Base-by-base conservation (phyloP, 2,888 invertebrate species). In the Leucoma salicis region DNA sequence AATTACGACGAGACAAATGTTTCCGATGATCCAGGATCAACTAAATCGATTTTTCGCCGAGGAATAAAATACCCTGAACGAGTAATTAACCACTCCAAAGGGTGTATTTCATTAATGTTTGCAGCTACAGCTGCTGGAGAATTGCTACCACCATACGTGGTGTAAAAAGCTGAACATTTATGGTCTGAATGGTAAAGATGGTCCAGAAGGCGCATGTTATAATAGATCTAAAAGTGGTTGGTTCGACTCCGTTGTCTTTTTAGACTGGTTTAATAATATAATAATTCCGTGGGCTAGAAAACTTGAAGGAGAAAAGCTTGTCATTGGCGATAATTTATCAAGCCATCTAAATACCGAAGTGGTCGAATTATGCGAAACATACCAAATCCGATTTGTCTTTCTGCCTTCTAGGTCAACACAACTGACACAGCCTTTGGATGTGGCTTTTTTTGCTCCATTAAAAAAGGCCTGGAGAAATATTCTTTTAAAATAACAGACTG, bases 131-230 rank as follows among this genome's bases (percentile, higher is more conserved):
- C 37, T 10, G 14, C 14, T 3, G 31, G 31, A 1, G 13, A 31
- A 18, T 7, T 37, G 7, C 14, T 31, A 3, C 29, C 37, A 5
- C 31, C 31, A 11, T 21, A 21, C 1, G 37, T 37, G n/a, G 29
- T 37, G 3, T 81, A 82, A 43, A 85, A 82, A 53, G 51, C 76
- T 0, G 62, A 66, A 35, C 42, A 74, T 39, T 38, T 82, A 25
- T 79, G 37, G 54, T 35, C 64, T 27, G 58, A 65, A 10, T 85
- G 83, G 82, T 64, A 46, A 52, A 43, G 66, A 65, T 18, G 83
- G 82, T 2, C 76, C 78, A 27, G 15, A 37, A 8, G 14, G 33
- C 28, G 13, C 38, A 1, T 44, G 49, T 8, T 61, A 49, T 14
- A 78, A 58, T 11, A 39, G 74, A 2, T 63, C 68, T 2, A 58